phyloP scores from a whole-genome alignment of 2,797 vertebrate species.

The Emys orbicularis region DNA sequence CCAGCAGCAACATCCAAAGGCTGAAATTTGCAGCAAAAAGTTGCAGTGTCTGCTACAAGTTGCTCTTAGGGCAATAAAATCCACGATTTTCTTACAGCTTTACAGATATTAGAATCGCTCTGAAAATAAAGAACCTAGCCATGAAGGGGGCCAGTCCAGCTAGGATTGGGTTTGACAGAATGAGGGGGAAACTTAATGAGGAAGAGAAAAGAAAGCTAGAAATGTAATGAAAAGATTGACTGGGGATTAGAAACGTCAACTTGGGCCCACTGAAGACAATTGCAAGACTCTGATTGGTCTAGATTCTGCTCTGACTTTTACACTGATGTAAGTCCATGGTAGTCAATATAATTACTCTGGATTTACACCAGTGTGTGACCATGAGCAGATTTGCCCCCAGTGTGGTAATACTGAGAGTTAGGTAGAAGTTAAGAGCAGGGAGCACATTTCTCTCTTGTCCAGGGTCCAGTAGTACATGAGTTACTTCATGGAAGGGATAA shows the following conservation, averaged over 20 bases:
- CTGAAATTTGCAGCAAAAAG: not conserved
- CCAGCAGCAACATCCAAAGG: not conserved
- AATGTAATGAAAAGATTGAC: not conserved
- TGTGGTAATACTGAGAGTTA: not conserved
- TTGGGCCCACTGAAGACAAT: not conserved
- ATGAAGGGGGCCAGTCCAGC: not conserved
- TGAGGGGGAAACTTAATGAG: not conserved
- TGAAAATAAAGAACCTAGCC: not conserved
- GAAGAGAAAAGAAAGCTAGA: not conserved
- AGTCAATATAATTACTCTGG: not conserved
- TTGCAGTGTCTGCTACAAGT: not conserved
- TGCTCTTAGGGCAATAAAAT: not conserved
- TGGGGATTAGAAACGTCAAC: not conserved
- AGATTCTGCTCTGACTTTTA: not conserved
- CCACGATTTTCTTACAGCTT: not conserved
- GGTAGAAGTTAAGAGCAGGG: not conserved
- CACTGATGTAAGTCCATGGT: not conserved
- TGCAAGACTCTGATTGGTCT: not conserved
- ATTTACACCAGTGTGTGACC: not conserved
- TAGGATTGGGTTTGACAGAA: not conserved
- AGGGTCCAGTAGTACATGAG: not conserved
- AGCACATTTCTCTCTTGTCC: not conserved
- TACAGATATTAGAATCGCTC: not conserved
- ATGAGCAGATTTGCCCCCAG: not conserved
- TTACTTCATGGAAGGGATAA: not conserved